Base-by-base conservation (phyloP, 2,113 vertebrate genomes). In the Saccopteryx bilineata region DNA sequence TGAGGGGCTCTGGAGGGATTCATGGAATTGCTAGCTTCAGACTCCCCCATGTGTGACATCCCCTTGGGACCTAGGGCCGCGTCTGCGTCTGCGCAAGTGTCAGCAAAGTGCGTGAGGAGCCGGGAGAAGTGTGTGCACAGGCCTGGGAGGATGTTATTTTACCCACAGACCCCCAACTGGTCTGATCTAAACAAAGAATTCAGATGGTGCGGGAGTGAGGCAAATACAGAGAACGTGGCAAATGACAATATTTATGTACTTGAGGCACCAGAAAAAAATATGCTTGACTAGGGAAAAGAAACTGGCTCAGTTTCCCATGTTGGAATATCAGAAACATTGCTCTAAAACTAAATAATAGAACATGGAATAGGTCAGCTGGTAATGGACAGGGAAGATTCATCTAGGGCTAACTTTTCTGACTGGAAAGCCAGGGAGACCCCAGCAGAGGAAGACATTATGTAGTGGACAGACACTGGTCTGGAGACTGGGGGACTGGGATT, bases 21-120 rank as follows among this genome's bases (percentile, higher is more conserved):
- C 79, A 58, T 88, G 46, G 54, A 52, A 61, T 65, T 58, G 46
- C 74, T 91, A 31, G 89, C 86, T 90, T 97, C 74, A 86, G 61
- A 66, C 71, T 96, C 72, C 66, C 58, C 75, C 5, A 2, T 28
- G 69, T 54, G 56, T 0, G 26, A 56, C 6, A 54, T 68, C 48
- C 78, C 46, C 18, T 39, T 6, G 24, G 89, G 50, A 87, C 31
- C 0, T 1, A 39, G 78, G 74, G 63, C 81, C 78, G 75, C 72
- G 89, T 52, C 75, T 65, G 14, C 56, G 61, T 65, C 63, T n/a
- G 39, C 0, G 23, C 0, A 1, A 0, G 1, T 39, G 75, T 76
- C 78, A 66, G 85, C 63, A 96, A 96, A 97, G 93, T 96, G 94
- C 91, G 89, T 52, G 86, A 94, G 94, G 50, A 14, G 60, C 69